Evolutionary conservation across 2,113 vertebrate species (phyloP), one percentile per base, ranked within the genome.

Genomic region (Gulo gulo): DNA sequence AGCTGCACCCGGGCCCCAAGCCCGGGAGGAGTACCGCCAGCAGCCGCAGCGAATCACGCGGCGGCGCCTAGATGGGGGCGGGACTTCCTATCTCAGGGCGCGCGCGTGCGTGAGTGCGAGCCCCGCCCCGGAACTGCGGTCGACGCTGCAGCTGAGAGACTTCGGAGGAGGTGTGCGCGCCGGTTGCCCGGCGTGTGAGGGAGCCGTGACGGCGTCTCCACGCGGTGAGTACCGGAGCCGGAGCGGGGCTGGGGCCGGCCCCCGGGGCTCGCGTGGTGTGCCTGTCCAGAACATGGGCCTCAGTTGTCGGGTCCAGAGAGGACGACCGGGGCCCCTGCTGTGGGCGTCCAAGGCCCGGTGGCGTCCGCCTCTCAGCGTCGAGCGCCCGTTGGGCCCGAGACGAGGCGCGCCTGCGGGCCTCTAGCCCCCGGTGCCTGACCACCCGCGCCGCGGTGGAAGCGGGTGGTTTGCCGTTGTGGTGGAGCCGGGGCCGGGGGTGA

Each of bases 91-190:
- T 29, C 2, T 4, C 15, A 3, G 39, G 1, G 31, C 15, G n/a
- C 42, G 36, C 4, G 50, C 45, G 14, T 15, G 20, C 26, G 5
- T 2, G 55, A 0, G 4, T 1, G 12, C 3, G 29, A 57, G 93
- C 74, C 63, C 94, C 95, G 74, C 97, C 97, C 97, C 98, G 97
- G 97, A 98, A 97, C 92, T 97, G 95, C 95, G 11, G 94, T 7
- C 0, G 1, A 1, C 6, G 52, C 26, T 12, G 57, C 91, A 0
- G 39, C 24, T 26, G 55, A 36, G 63, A 1, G 14, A 0, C 0
- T 0, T 4, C 2, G 0, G 23, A 0, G 34, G 36, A 1, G 0
- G 16, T 1, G 6, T 6, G 0, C 0, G 18, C 24, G 21, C 26
- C 1, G 0, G 6, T 2, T 0, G 1, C 0, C 0, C 0, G 0